These are phyloP conservation scores for Pangasius djambal DNA, from an alignment of 2,797 vertebrate species.

Conservation along the genomic window DNA sequence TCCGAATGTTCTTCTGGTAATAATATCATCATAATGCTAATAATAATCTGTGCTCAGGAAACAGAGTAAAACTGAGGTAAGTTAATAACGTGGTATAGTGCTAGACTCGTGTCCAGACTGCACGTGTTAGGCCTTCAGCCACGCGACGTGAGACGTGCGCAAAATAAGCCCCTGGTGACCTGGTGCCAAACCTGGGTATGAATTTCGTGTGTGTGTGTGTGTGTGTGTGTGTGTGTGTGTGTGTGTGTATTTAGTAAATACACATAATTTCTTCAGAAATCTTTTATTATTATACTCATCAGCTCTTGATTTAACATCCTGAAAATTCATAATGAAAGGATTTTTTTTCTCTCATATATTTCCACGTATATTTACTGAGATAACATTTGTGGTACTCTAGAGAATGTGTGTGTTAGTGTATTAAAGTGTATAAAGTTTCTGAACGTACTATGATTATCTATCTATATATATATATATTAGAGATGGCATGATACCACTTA, in stretches of 20 bases:
- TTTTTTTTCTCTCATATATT: not conserved
- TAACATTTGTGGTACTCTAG: not conserved
- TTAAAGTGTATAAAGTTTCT: not conserved
- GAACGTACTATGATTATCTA: not conserved
- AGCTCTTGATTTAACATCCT: not conserved
- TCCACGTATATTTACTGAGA: not conserved
- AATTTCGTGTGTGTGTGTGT: not conserved
- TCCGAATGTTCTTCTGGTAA: not conserved
- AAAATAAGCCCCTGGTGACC: slow-evolving; percentile 7
- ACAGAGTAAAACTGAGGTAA: not conserved
- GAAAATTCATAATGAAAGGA: not conserved
- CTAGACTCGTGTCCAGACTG: not conserved
- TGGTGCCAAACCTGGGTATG: not conserved
- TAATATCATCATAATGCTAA: not conserved
- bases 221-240: not conserved
- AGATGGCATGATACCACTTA: not conserved
- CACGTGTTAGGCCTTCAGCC: not conserved
- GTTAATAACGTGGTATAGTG: not conserved
- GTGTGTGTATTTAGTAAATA: not conserved
- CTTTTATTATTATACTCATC: not conserved
- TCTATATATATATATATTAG: not conserved
- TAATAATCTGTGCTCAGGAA: not conserved
- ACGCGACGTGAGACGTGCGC: not conserved
- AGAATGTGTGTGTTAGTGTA: not conserved
- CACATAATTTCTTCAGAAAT: not conserved